Evolutionary conservation across 2,888 invertebrate genomes (phyloP), one percentile per base, ranked within the genome.

Genomic region (Acholoe squamosa): DNA sequence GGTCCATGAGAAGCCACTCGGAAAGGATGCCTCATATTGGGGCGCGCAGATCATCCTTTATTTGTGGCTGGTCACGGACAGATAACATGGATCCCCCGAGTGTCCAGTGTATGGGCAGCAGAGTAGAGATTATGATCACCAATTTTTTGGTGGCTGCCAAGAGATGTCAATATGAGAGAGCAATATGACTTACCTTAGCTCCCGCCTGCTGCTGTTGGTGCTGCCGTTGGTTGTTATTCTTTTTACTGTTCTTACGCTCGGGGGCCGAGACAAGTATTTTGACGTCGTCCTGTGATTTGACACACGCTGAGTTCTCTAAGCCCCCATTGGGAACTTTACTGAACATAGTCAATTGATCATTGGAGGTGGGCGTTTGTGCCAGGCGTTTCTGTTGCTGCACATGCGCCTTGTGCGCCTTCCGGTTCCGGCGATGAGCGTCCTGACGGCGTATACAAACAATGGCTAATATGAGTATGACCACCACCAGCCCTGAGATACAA

Each of bases 381-480:
- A 86, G 86, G 10, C 86, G 86, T 22, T 86, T 86, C 28, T 52
- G 52, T 25, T 86, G 86, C 25, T 80, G 80, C 33, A 22, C 80
- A 33, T 80, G 80, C 54, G 54, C 86, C 54, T 86, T 86, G 5
- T 86, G 86, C 33, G 80, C 80, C 33, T 86, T 86, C 54, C 86
- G 52, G 28, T 86, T 52, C 16, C 33, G 86, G 19, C 86, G 52
- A 10, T 12, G n/a, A n/a, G 52, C 16, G 84, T 90, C 90, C 84
- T 90, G 90, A 12, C 80, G 51, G 33, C 90, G 90, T 43, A 90
- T 90, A 22, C 90, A 43, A 0, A 91, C 89, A 28, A 91, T 91
- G 16, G 89, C 89, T 14, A 90, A 33, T 31, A 90, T 77, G 0
- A 91, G 61, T 34, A 90, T 90, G 33, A 90, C 71, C 77, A 77